Base-by-base conservation (phyloP, 2,888 invertebrate species). In the Linhomoeus sp. region DNA sequence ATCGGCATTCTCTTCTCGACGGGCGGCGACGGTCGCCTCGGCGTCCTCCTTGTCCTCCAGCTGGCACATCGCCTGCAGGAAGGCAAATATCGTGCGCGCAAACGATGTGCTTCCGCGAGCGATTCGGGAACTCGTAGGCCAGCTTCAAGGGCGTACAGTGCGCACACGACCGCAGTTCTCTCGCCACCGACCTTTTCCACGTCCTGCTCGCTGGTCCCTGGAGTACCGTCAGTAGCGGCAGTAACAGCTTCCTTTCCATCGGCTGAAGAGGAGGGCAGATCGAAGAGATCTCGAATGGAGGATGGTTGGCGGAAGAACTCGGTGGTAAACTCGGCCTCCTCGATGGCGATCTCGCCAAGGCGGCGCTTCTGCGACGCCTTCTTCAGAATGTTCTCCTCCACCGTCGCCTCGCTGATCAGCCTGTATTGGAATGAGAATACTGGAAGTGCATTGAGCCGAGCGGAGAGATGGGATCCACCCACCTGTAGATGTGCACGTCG, bases 381-480 rank as follows among this genome's bases (percentile, higher is more conserved):
- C 70, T 88, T 90, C 61, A 97, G 70, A 60, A 97, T 99, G 70
- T 99, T 99, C 70, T 99, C 97, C 73, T 97, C 97, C 40, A 97
- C 83, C 14, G 97, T 94, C 70, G 79, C 81, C 66, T 90, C 86
- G 65, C 90, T 88, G 50, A 99, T 83, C 58, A 99, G 73, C 51
- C 94, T 81, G 55, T 20, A 66, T 63, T 40, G 14, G 36, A 46
- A n/a, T 41, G 43, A 29, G 3, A 40, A 52, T 5, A 9, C 12
- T 29, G 29, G 12, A 29, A 29, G 7, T 29, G 7, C 7, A 5
- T 29, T 29, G 7, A 29, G 7, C 7, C 29, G 12, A 5, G 29
- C 29, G 12, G 7, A 29, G 29, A 29, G 7, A 29, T 29, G 29
- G 40, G 5, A 40, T 3, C 3, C 14, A 42, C 26, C 7, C 3